Percentiles rank a stretch among this genome's conserved stretches.
Evolutionary conservation across 2,888 invertebrate genomes (phyloP).

Genomic region (Lamellibrachia satsuma): DNA sequence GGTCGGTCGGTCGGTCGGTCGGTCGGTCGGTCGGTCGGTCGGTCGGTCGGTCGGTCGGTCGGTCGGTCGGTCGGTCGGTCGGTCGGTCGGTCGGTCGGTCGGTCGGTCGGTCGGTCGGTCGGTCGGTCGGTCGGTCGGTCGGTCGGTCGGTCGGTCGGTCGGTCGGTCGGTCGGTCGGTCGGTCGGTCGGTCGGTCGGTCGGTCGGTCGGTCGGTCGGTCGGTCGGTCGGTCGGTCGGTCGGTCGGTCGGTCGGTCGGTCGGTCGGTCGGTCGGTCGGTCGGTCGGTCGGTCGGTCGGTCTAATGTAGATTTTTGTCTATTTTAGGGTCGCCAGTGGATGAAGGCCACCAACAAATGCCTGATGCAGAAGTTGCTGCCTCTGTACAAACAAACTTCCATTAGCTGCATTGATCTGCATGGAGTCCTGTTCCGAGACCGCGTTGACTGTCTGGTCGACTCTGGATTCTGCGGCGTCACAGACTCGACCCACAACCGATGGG

Average conservation of each 20-base stretch:
- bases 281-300: not conserved
- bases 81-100: too few species aligned
- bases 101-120: too few species aligned
- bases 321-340: conserved; percentile 9
- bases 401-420: not conserved
- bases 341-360: not conserved
- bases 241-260: not conserved
- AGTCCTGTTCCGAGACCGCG: not conserved
- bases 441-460: not conserved
- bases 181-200: too few species aligned
- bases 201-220: too few species aligned
- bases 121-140: too few species aligned
- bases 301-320: not conserved
- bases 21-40: not conserved
- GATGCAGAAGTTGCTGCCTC: not conserved
- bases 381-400: not conserved
- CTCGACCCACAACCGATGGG: conserved; percentile 7
- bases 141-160: too few species aligned
- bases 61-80: not conserved
- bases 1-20: too few species aligned
- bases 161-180: too few species aligned
- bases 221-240: not conserved
- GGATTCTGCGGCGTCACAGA: not conserved
- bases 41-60: not conserved
- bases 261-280: not conserved